Base-by-base conservation (phyloP, 2,797 vertebrate genomes). In the Sebastes hubbsi region DNA sequence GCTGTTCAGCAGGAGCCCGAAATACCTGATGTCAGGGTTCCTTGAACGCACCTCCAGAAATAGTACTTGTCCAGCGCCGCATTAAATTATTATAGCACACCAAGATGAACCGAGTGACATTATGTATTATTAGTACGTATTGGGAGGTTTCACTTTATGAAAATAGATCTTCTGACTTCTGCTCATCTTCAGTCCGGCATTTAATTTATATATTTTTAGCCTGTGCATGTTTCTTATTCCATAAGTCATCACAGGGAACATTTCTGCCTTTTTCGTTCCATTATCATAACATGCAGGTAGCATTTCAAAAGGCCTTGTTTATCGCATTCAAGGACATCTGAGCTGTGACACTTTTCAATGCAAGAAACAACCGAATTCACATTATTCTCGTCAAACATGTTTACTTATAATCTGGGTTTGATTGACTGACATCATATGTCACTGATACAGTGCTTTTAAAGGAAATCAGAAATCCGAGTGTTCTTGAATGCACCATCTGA, bases 21-120 rank as follows among this genome's bases (percentile, higher is more conserved):
- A 34, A 49, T 29, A 7, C 9, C 16, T 13, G 52, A 58, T 58
- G 11, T 62, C 56, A 34, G 32, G 6, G 14, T 34, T 73, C 7
- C 42, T 14, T 56, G 42, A 80, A 80, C 11, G 2, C 42, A 68
- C 7, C 78, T 24, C 32, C 32, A 80, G 32, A 55, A 67, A 55
- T 74, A 73, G 77, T 4, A 34, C 54, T 46, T 24, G 20, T 58
- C 13, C 34, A 24, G 14, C 29, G 2, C 62, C 22, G 62, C 14
- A 79, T 67, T 73, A 11, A 68, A 42, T 68, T 74, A 52, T 76
- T 52, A 66, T 36, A 66, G 75, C 25, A n/a, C 27, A 4, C 34
- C 1, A 1, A 30, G 9, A 24, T 71, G 59, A 59, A 67, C 62
- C 18, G 11, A 54, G 38, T 59, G 77, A 60, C 69, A 46, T 46